These are phyloP conservation scores for Collichthys lucidus DNA, from an alignment of 2,113 vertebrate genomes.

Conservation along the genomic window DNA sequence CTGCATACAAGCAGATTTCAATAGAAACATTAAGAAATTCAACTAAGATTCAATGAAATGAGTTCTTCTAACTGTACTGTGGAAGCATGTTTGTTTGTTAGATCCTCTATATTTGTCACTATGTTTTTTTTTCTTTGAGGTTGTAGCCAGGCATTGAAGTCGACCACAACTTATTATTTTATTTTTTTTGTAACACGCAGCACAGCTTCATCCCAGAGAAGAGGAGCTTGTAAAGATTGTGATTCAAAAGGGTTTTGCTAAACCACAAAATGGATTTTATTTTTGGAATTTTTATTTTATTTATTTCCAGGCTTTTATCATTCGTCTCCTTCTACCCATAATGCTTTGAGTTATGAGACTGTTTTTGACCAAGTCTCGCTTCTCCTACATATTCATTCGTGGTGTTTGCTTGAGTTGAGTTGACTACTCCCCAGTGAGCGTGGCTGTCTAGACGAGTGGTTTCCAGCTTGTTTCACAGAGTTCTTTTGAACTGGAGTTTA, in stretches of 20 bases:
- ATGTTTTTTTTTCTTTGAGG: not conserved
- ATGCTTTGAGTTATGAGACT: not conserved
- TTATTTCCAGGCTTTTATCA: not conserved
- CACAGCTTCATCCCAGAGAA: not conserved
- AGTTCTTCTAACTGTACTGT: not conserved
- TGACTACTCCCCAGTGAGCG: no score
- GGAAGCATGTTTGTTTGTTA: not conserved
- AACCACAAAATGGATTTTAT: not conserved
- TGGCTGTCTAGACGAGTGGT: no score
- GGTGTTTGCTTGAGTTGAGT: no score
- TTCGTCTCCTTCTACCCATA: not conserved
- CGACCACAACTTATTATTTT: no score
- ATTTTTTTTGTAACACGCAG: not conserved
- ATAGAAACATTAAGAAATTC: not conserved
- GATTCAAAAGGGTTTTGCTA: not conserved
- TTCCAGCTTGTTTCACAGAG: no score
- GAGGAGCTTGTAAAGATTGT: no score
- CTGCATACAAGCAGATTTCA: not conserved
- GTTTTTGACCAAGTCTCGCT: no score
- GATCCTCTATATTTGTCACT: not conserved
- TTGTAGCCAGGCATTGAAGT: no score
- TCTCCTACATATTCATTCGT: no score
- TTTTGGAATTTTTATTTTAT: no score
- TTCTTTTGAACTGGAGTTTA: no score
- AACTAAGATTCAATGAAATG: not conserved